Percentiles rank a stretch among this genome's conserved stretches.
Conservation (phyloP, 2,888 invertebrate species). For the Orthosia cruda region DNA sequence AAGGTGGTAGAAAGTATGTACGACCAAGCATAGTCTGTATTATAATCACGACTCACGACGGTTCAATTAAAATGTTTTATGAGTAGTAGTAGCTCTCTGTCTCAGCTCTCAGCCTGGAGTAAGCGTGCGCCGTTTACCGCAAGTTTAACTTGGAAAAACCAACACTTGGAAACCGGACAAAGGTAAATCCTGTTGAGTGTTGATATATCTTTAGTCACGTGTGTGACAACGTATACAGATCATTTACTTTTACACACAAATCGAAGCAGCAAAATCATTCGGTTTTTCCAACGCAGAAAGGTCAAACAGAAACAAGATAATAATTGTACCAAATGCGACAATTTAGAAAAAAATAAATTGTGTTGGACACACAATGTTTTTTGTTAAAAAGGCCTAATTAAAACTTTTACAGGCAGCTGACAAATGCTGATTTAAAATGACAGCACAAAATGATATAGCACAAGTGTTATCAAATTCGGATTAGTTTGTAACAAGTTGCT, state of each 20-base stretch:
- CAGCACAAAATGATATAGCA: background rate
- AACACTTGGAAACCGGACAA: slow-evolving; percentile 64
- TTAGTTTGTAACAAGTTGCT: background rate
- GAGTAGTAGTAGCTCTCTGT: slow-evolving; percentile 33
- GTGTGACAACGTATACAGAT: slow-evolving; percentile 31
- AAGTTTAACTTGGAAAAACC: slow-evolving; percentile 72
- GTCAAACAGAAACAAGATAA: slow-evolving; percentile 46
- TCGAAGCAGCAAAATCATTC: slow-evolving; percentile 16
- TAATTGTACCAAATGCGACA: slow-evolving; percentile 17
- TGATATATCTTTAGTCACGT: slow-evolving; percentile 67
- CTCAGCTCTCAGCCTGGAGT: slow-evolving; percentile 40
- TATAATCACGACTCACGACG: slow-evolving; percentile 32
- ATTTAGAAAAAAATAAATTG: background rate
- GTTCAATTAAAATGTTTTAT: slow-evolving; percentile 47
- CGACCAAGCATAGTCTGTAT: slow-evolving; percentile 22
- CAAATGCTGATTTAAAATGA: background rate
- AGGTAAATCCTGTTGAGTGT: slow-evolving; percentile 56
- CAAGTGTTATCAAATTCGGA: background rate
- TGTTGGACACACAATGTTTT: too few relatives aligned
- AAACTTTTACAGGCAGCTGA: too few relatives aligned
- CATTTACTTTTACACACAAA: slow-evolving; percentile 17
- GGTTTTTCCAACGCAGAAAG: slow-evolving; percentile 37
- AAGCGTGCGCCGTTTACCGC: slow-evolving; percentile 56
- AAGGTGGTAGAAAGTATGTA: slow-evolving; percentile 46
- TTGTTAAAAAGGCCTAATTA: too few relatives aligned